Conservation (phyloP, 2,888 invertebrate genomes). For the Ectemnius continuus region DNA sequence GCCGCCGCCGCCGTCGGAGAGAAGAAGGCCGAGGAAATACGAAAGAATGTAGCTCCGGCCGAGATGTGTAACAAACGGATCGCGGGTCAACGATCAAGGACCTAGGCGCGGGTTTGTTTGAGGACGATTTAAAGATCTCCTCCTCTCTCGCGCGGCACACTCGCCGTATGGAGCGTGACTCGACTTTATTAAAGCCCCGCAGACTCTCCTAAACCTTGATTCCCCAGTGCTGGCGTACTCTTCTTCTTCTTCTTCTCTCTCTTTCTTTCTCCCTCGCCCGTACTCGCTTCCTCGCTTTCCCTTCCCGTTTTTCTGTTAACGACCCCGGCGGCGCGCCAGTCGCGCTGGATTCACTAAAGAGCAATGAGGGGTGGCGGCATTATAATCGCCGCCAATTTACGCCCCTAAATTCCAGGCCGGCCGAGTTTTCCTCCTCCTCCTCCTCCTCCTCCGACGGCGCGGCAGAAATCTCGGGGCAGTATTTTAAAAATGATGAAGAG, state of each 20-base stretch:
- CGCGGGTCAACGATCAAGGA: conserved; percentile 66
- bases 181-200: conserved; percentile 68
- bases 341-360: neutral
- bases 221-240: conserved; percentile 10
- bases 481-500: too few relatives aligned
- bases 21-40: conserved; percentile 14
- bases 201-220: conserved; percentile 29
- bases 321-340: neutral
- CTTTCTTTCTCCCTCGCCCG: neutral
- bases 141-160: too few relatives aligned
- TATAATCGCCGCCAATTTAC: conserved; percentile 6
- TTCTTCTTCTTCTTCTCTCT: conserved; percentile 9
- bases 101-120: conserved; percentile 59
- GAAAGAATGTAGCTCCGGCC: conserved; percentile 31
- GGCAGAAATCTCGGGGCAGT: too few relatives aligned
- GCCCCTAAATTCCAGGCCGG: neutral
- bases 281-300: neutral
- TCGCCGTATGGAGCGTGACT: conserved; percentile 69
- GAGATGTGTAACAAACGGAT: conserved; percentile 67
- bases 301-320: conserved; percentile 5
- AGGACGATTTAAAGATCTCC: conserved; percentile 70
- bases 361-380: neutral
- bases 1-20: neutral
- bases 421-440: too few relatives aligned
- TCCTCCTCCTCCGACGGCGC: too few relatives aligned